These are phyloP conservation scores for Zenarchopterus dispar DNA, from an alignment of 2,797 vertebrate species.

Conservation along the genomic window DNA sequence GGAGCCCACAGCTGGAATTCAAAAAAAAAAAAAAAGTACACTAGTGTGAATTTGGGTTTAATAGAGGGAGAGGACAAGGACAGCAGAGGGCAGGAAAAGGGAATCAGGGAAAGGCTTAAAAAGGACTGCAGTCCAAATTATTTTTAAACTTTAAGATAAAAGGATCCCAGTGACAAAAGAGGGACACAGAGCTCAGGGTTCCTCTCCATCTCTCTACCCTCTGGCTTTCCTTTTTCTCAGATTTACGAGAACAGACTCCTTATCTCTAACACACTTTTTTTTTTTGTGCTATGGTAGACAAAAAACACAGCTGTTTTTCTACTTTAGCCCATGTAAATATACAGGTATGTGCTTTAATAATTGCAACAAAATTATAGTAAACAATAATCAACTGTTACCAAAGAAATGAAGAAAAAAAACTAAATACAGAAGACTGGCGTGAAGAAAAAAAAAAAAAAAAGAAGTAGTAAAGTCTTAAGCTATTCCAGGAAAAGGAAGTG, in stretches of 20 bases:
- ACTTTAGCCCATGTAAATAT: conserved; percentile 80
- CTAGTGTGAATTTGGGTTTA: conserved; percentile 49
- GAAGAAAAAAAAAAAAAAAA: conserved; percentile 87
- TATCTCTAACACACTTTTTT: conserved; percentile 40
- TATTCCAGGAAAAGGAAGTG: conserved; percentile 76
- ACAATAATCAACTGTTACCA: conserved; percentile 47
- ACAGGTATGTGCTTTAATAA: conserved; percentile 81
- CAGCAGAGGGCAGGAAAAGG: conserved; percentile 14
- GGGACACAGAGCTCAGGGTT: conserved; percentile 10
- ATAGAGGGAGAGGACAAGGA: conserved; percentile 10
- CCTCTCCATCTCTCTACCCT: conserved; percentile 8
- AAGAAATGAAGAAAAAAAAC: conserved; percentile 70
- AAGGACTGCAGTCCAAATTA: conserved; percentile 26
- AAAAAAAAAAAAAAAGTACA: conserved; percentile 36
- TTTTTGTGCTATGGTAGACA: conserved; percentile 53
- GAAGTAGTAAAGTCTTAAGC: conserved; percentile 86
- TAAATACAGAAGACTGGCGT: conserved; percentile 80
- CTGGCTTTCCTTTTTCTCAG: conserved; percentile 21
- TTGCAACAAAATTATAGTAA: conserved; percentile 76
- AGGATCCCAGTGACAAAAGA: conserved; percentile 30
- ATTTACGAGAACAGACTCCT: conserved; percentile 30
- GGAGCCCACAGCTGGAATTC: conserved; percentile 35
- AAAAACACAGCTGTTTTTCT: conserved; percentile 38
- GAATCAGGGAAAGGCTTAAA: conserved; percentile 11
- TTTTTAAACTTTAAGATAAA: conserved; percentile 26